Conservation (phyloP, 2,797 vertebrate genomes). For the Hypotaenidia philippensis region DNA sequence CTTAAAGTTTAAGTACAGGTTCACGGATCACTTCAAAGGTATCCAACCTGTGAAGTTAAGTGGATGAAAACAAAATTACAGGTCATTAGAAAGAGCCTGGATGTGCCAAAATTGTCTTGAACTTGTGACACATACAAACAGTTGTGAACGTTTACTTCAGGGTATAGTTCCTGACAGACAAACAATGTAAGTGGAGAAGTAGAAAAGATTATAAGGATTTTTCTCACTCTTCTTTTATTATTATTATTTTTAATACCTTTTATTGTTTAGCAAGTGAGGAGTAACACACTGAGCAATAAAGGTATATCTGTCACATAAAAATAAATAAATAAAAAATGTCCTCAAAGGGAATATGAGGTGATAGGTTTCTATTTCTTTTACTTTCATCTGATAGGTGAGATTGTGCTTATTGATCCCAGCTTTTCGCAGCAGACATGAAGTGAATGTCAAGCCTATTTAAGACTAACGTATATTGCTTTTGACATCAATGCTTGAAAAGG, state of each 20-base stretch:
- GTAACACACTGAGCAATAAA: background rate
- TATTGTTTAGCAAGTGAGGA: background rate
- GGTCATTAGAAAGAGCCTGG: background rate
- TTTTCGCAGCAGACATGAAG: background rate
- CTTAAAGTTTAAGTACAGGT: conserved; percentile 49
- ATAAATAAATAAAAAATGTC: background rate
- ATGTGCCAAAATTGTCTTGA: background rate
- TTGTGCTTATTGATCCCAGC: background rate
- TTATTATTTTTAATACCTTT: background rate
- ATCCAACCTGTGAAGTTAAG: conserved; percentile 38
- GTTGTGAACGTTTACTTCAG: background rate
- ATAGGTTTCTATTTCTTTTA: background rate
- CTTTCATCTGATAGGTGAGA: background rate
- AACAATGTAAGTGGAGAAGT: background rate
- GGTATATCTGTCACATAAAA: background rate
- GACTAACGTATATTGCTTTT: background rate
- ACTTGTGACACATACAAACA: background rate
- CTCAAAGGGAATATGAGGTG: background rate
- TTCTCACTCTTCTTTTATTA: background rate
- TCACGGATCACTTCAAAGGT: conserved; percentile 55
- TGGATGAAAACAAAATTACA: conserved; percentile 12
- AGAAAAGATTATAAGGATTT: background rate
- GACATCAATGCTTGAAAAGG: background rate
- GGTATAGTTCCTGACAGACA: background rate
- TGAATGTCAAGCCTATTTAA: background rate